Evolutionary conservation across 1,140 invertebrate genomes (phyloP), one percentile per base, ranked within the genome.

Genomic region (Adoxophyes honmai): DNA sequence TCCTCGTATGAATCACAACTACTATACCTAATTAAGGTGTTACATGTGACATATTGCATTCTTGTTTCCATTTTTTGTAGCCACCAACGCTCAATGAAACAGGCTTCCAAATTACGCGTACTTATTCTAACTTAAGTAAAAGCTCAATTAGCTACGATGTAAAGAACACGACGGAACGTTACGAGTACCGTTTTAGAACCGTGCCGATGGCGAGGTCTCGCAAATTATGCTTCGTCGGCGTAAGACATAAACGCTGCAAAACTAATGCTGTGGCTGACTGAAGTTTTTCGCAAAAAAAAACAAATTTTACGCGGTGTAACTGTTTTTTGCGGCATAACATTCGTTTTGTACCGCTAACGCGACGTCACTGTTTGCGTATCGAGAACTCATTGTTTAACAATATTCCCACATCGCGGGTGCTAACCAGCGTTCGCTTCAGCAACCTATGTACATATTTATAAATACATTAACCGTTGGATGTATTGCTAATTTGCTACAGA

Each of bases 181-280:
- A 62, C 16, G 42, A 48, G 51, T 77, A 74, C 71, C 71, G 71
- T 77, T 74, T 72, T 68, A 77, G 62, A 48, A 33, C 42, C 42
- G 42, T 74, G 71, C 60, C 59, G 21, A 48, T 55, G 52, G 53
- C 55, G 58, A 68, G 62, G 61, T 68, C 62, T 63, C 57, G 21
- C 33, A 61, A 60, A 59, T 35, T 13, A 51, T 35, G 53, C 39
- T 51, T 55, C 53, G 56, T 44, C 18, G 18, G 18, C 21, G 16
- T 48, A 21, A 48, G 11, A 48, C 11, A 28, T n/a, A 18, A 13
- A 33, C 16, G 42, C 10, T 21, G 42, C n/a, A 33, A 48, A 21
- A 48, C 10, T 28, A 28, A 28, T 2, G 21, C 21, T 28, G 21
- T 3, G 2, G 21, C 21, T 28, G 21, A 28, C 21, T n/a, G n/a